Evolutionary conservation across 2,888 invertebrate genomes (phyloP).

Genomic region (Seira musarum): DNA sequence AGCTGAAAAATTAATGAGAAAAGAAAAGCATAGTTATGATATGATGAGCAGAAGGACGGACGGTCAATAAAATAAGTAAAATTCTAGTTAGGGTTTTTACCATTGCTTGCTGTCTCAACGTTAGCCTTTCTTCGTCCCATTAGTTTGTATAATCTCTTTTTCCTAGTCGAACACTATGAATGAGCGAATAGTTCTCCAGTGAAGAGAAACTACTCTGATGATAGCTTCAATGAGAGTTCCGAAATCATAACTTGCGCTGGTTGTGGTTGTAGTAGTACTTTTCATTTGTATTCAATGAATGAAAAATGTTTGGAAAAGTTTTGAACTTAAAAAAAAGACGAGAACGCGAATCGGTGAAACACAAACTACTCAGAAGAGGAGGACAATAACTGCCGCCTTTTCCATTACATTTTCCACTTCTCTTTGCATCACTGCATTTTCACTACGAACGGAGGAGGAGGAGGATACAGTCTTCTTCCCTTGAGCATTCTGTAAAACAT

Average conservation of each 20-base stretch:
- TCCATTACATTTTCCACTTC: neutral
- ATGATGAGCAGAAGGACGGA: too few relatives aligned
- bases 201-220: neutral
- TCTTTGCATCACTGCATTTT: too few relatives aligned
- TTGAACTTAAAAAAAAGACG: neutral
- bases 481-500: slow-evolving; percentile 29
- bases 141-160: slow-evolving; percentile 21
- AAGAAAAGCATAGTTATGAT: too few relatives aligned
- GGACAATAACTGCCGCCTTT: neutral
- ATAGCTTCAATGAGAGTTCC: neutral
- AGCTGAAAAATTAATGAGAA: slow-evolving; percentile 27
- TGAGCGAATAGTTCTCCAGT: neutral
- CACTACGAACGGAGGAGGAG: too few relatives aligned
- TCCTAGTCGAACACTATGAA: neutral
- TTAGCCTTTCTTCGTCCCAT: slow-evolving; percentile 55
- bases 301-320: neutral
- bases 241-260: neutral
- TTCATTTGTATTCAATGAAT: neutral
- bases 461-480: neutral
- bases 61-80: too few relatives aligned
- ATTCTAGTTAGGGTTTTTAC: too few relatives aligned
- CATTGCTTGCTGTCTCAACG: slow-evolving; percentile 46
- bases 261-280: neutral
- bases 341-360: too few relatives aligned
- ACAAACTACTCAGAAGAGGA: too few relatives aligned